Evolutionary conservation across 2,797 vertebrate genomes (phyloP).

Genomic region (Clarias platycephalus): DNA sequence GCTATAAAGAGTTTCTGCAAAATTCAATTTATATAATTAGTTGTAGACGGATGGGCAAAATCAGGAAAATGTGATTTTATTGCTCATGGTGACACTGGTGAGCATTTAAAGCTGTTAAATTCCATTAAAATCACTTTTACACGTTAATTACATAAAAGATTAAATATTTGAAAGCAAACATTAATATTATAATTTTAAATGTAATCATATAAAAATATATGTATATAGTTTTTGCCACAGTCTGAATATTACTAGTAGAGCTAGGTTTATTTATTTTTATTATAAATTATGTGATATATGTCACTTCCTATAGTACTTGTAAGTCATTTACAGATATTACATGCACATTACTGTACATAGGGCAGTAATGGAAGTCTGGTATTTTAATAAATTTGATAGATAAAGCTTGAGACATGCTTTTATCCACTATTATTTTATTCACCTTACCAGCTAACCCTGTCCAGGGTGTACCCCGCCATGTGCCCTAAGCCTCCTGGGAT

Average conservation of each 20-base stretch:
- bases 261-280: not conserved
- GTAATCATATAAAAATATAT: not conserved
- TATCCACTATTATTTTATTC: not conserved
- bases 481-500: too few species aligned
- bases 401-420: not conserved
- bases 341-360: not conserved
- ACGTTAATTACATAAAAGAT: not conserved
- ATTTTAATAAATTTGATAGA: not conserved
- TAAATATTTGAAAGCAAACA: not conserved
- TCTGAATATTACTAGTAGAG: not conserved
- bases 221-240: not conserved
- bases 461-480: too few species aligned
- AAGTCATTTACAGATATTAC: not conserved
- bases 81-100: not conserved
- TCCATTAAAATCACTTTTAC: not conserved
- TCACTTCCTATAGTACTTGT: not conserved
- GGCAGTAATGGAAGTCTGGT: not conserved
- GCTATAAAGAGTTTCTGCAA: not conserved
- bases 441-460: too few species aligned
- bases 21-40: conserved; percentile 2
- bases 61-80: not conserved
- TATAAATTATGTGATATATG: not conserved
- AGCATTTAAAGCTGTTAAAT: not conserved
- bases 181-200: not conserved
- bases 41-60: not conserved